Evolutionary conservation across 2,888 invertebrate species (phyloP), one percentile per base, ranked within the genome.

Genomic region (Ophion costatus): DNA sequence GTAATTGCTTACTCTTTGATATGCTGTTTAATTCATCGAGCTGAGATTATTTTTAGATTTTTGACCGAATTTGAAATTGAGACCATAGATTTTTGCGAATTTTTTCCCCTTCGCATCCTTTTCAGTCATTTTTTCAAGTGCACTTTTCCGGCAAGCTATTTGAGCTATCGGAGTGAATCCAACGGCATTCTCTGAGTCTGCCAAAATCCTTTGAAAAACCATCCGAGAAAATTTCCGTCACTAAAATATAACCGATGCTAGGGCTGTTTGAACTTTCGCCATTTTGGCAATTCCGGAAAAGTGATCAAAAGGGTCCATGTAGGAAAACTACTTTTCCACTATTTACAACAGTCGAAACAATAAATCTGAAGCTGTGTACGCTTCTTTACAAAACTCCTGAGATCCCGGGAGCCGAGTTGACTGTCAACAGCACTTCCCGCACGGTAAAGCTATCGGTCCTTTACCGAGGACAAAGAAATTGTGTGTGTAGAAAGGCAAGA

Each of bases 401-500:
- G 29, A 33, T 38, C 38, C 59, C 59, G 33, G 1, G 64, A n/a
- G 14, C 17, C 59, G 63, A 59, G 57, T 38, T 63, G 22, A 71
- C 70, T 61, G 74, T 66, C 57, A 17, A 45, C 51, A 71, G 71
- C 76, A 74, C 45, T 29, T 51, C 42, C 66, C 59, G 64, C 51
- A 45, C 70, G 33, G 17, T 45, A 24, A 79, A 64, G 79, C 61
- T 69, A 29, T 33, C 63, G 70, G 56, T 17, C 64, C 64, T 64
- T 38, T 22, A n/a, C 29, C 63, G 45, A 76, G 59, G 64, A 17
- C 56, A 70, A 71, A 78, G 79, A 80, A 80, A 82, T 76, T 51
- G 79, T 76, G 74, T 78, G 82, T 71, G 75, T 71, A 45, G 5
- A 76, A 67, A 76, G 71, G 69, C 70, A 56, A 10, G 29, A 51